These are phyloP conservation scores for Arvicola amphibius DNA, from an alignment of 2,797 vertebrate species.

Conservation along the genomic window DNA sequence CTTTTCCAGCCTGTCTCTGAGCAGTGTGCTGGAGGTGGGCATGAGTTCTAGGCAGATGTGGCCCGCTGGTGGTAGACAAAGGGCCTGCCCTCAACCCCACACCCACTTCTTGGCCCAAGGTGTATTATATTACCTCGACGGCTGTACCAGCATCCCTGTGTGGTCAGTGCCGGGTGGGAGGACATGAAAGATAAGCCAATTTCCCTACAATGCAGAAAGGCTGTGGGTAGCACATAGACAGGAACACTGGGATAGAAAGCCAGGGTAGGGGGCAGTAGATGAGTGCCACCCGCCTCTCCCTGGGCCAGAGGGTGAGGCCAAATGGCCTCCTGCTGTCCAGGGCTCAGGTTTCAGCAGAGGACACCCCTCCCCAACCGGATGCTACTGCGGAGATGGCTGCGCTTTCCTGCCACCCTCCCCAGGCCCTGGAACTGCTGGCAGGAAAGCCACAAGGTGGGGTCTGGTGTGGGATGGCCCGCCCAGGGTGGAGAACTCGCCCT, in stretches of 20 bases:
- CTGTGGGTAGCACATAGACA: neutral
- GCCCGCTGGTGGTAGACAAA: rapidly evolving
- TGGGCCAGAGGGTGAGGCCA: constrained; percentile 44
- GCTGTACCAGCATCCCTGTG: neutral
- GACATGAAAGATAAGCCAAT: neutral
- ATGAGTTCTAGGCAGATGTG: neutral
- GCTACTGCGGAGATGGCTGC: constrained; percentile 69
- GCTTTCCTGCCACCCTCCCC: constrained; percentile 72
- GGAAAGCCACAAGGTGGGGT: constrained; percentile 8
- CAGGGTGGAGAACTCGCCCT: neutral
- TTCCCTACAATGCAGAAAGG: neutral
- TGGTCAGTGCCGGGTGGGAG: rapidly evolving
- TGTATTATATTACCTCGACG: rapidly evolving
- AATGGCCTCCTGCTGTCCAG: neutral
- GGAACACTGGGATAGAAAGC: neutral
- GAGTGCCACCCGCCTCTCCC: neutral
- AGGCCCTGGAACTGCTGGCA: constrained; percentile 18
- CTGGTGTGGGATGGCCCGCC: constrained; percentile 28
- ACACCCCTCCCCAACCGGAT: constrained; percentile 71
- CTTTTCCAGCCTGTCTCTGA: neutral
- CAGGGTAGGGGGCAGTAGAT: neutral
- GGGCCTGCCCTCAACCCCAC: rapidly evolving
- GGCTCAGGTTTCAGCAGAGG: constrained; percentile 65
- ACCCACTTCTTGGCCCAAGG: rapidly evolving
- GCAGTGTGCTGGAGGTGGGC: neutral